Evolutionary conservation across 2,888 invertebrate genomes (phyloP), one percentile per base, ranked within the genome.

Genomic region (Metallyticus violacea): DNA sequence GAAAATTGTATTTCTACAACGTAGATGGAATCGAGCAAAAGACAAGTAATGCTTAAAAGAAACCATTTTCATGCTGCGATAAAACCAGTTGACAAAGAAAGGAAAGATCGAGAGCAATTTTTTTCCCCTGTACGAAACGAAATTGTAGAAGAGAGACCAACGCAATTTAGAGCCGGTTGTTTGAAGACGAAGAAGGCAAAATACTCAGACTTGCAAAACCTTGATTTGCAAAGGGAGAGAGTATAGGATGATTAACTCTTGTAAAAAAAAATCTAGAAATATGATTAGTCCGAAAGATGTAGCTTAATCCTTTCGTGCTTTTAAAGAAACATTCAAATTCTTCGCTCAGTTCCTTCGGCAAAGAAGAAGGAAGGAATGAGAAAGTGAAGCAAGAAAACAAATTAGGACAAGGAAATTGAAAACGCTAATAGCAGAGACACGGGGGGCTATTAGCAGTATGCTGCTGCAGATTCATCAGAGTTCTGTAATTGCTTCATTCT

Each of bases 361-460:
- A 40, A 62, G 40, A 40, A 62, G 40, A 62, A 62, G 40, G 40
- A 62, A 62, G 15, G 26, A 3, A 80, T 1, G 27, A 76, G 26
- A n/a, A 27, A 76, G 26, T 26, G 22, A n/a, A 76, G 22, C 22
- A 25, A 26, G 62, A 76, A 27, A 82, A 82, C 76, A 82, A 76
- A 82, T 82, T 82, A 82, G 27, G 82, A 26, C 40, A 76, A 22
- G 26, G 76, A 82, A 82, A 82, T 82, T 82, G 62, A 76, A 82
- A 82, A 82, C 76, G 82, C 26, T 76, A 62, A 62, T 62, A 62
- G 40, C 40, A 62, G 40, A 62, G 22, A 62, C 40, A 62, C 40
- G 40, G 15, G 3, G 40, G 40, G 40, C 40, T 62, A 62, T 62
- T 62, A 62, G 40, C 40, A 62, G 40, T 62, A 22, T 15, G 40